Evolutionary conservation across 2,888 invertebrate species (phyloP).

Genomic region (Eristalis pertinax): DNA sequence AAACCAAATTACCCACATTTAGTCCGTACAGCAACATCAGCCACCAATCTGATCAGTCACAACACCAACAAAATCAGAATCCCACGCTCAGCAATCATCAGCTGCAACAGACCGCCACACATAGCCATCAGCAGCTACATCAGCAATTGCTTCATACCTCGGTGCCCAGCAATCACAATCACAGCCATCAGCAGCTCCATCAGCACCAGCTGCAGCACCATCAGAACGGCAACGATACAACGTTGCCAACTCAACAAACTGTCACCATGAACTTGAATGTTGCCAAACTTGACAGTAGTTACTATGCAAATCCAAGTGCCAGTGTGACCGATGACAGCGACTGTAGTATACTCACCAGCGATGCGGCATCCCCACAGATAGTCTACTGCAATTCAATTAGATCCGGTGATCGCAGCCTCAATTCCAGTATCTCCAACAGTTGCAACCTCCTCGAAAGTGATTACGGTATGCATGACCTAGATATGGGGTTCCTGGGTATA

Average conservation of each 20-base stretch:
- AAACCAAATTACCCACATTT: slow-evolving; percentile 64
- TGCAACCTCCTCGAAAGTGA: slow-evolving; percentile 8
- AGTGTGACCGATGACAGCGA: slow-evolving; percentile 77
- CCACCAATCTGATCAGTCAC: slow-evolving; percentile 69
- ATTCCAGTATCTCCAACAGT: slow-evolving; percentile 34
- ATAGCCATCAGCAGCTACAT: slow-evolving; percentile 49
- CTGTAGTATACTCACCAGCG: slow-evolving; percentile 76
- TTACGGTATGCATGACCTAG: slow-evolving; percentile 17
- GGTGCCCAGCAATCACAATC: slow-evolving; percentile 73
- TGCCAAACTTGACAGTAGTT: slow-evolving; percentile 75
- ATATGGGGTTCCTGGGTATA: slow-evolving; percentile 7
- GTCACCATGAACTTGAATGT: slow-evolving; percentile 80
- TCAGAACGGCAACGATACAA: slow-evolving; percentile 23
- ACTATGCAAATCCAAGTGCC: slow-evolving; percentile 76
- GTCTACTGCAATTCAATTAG: slow-evolving; percentile 50
- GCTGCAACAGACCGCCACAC: slow-evolving; percentile 56
- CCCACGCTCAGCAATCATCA: slow-evolving; percentile 46
- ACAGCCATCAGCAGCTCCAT: slow-evolving; percentile 60
- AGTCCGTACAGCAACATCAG: slow-evolving; percentile 36
- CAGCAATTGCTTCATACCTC: slow-evolving; percentile 55
- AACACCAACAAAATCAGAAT: slow-evolving; percentile 22
- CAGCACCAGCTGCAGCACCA: slow-evolving; percentile 51
- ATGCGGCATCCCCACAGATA: slow-evolving; percentile 45
- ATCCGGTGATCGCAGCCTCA: slow-evolving; percentile 51
- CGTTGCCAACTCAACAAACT: slow-evolving; percentile 62